Evolutionary conservation across 2,888 invertebrate genomes (phyloP), one percentile per base, ranked within the genome.

Genomic region (Polietes domitor): DNA sequence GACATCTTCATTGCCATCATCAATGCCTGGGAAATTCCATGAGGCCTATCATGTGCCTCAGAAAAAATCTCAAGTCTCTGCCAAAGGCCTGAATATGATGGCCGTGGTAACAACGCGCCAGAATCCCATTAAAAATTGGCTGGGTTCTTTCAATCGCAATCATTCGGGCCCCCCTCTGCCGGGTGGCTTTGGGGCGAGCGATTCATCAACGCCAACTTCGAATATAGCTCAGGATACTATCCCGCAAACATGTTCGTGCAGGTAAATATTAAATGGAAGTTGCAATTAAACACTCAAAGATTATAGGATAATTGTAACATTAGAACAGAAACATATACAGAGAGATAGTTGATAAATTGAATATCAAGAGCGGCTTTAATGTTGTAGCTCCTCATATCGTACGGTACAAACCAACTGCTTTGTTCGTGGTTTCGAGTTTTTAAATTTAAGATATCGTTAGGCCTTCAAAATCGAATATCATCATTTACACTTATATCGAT

Each of bases 81-180:
- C 55, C 79, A 73, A 43, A 68, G 28, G 58, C 58, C 74, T 50
- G n/a, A 58, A 32, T n/a, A 50, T 63, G 58, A 55, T 37, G 68
- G 26, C 63, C 3, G 68, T 58, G 15, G 17, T 58, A 15, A 17
- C 71, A 17, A 17, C 55, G 37, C 61, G 55, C 15, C 89, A 85
- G 86, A 89, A 88, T 88, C 89, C 91, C 85, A 90, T 93, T 55
- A 94, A 93, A 91, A 94, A 94, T 90, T 93, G 94, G 90, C 93
- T 94, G 88, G 94, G 94, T 32, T 92, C 94, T 68, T 95, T 95
- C 93, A 95, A 95, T 86, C 94, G 95, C 89, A 93, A 94, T 87
- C 90, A 89, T 84, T 89, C 87, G 78, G 95, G 96, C 83, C 87
- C 88, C 82, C 88, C 89, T 28, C 96, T 87, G 78, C 37, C 37